These are phyloP conservation scores for Magallana angulata DNA, from an alignment of 1,140 invertebrate genomes.

Conservation along the genomic window DNA sequence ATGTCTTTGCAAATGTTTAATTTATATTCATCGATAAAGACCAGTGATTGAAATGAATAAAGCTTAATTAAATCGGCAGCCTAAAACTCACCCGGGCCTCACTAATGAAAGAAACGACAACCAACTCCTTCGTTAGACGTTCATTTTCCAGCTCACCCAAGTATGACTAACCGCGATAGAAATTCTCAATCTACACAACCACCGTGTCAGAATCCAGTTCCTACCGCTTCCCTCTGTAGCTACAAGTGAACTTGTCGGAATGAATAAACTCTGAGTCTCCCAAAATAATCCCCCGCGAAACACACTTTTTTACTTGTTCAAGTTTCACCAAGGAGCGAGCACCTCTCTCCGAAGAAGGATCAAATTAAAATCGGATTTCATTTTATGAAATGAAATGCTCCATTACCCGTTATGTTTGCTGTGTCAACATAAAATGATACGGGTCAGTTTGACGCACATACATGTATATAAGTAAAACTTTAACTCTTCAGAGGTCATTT, in stretches of 20 bases:
- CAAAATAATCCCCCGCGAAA: not conserved
- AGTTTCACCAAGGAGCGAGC: not conserved
- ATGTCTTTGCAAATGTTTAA: too few species aligned
- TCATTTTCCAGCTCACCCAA: not conserved
- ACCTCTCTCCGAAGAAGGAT: not conserved
- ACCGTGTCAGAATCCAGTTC: not conserved
- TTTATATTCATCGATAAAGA: too few species aligned
- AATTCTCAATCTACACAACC: not conserved
- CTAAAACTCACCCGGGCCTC: not conserved
- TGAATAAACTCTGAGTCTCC: not conserved
- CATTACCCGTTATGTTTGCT: not conserved
- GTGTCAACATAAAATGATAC: not conserved
- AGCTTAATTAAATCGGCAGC: too few species aligned
- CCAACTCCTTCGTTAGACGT: not conserved
- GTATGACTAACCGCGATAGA: not conserved
- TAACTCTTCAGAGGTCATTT: too few species aligned
- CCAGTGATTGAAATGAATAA: too few species aligned
- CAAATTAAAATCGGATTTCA: constrained; percentile 7
- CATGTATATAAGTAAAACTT: not conserved
- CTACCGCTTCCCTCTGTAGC: not conserved
- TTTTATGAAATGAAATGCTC: not conserved
- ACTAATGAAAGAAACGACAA: not conserved
- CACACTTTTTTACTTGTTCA: too few species aligned
- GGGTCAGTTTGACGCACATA: not conserved
- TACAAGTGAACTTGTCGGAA: not conserved